A percentile compares a stretch with the other conserved stretches of the same genome.
Evolutionary conservation across 2,797 vertebrate genomes (phyloP).

Genomic region (Melanotaenia parkinsoni): DNA sequence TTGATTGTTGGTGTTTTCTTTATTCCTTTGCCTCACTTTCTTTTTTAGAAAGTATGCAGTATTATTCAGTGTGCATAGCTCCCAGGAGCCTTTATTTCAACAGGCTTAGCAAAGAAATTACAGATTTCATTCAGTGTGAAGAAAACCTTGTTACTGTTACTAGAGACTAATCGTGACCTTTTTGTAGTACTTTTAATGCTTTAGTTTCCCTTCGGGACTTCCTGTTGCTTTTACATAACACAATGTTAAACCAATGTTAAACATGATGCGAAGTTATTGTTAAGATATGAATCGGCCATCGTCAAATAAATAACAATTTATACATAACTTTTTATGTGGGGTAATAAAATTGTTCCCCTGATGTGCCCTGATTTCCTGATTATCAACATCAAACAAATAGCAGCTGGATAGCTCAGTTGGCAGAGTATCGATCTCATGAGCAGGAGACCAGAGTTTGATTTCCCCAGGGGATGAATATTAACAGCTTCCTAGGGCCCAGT

Average conservation of each 20-base stretch:
- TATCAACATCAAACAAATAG: conserved; percentile 23
- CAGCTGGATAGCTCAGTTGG: neutral
- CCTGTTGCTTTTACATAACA: conserved; percentile 22
- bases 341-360: conserved; percentile 23
- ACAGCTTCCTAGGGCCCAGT: no score
- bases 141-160: conserved; percentile 55
- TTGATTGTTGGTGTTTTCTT: conserved; percentile 73
- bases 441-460: no score
- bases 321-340: conserved; percentile 9
- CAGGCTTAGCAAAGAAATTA: conserved; percentile 66
- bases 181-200: conserved; percentile 23
- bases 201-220: conserved; percentile 30
- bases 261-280: conserved; percentile 24
- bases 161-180: conserved; percentile 27
- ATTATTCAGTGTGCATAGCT: conserved; percentile 69
- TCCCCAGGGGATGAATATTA: no score
- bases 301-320: conserved; percentile 36
- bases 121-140: conserved; percentile 59
- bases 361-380: conserved; percentile 8
- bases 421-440: no score
- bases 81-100: conserved; percentile 68
- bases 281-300: conserved; percentile 33
- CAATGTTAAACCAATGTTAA: conserved; percentile 21
- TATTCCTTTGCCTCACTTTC: conserved; percentile 69
- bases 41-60: conserved; percentile 69